Evolutionary conservation across 2,113 vertebrate species (phyloP).

Genomic region (Megaptera novaeangliae): DNA sequence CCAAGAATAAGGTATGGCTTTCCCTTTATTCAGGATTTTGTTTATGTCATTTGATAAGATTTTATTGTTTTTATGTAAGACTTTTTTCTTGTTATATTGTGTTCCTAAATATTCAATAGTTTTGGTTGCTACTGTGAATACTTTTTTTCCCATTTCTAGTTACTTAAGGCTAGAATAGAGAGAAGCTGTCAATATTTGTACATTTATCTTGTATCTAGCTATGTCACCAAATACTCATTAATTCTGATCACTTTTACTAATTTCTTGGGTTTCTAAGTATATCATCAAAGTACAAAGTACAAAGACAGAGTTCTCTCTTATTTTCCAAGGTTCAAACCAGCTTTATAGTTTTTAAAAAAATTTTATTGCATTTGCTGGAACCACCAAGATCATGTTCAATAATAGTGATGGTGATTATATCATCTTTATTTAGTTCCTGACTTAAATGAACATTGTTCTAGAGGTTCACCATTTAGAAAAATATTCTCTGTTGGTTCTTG

Average conservation of each 20-base stretch:
- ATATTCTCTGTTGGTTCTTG: neutral
- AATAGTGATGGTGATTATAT: neutral
- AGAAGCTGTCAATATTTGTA: neutral
- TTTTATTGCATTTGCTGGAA: neutral
- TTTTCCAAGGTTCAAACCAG: neutral
- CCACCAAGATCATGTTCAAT: neutral
- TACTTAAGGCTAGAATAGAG: neutral
- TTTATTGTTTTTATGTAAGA: neutral
- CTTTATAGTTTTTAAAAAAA: neutral
- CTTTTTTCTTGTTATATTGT: neutral
- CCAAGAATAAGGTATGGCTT: neutral
- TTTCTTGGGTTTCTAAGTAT: neutral
- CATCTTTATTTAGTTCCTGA: neutral
- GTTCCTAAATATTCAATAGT: neutral
- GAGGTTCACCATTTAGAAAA: neutral
- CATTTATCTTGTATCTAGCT: neutral
- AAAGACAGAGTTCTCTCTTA: neutral
- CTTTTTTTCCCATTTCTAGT: neutral
- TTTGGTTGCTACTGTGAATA: neutral
- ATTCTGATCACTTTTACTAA: neutral
- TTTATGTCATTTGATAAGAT: neutral
- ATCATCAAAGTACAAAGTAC: neutral
- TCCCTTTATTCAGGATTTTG: neutral
- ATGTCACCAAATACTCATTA: neutral
- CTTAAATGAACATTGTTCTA: neutral